These are phyloP conservation scores for Xanthostigma xanthostigma DNA, from an alignment of 2,888 invertebrate genomes.

Conservation along the genomic window DNA sequence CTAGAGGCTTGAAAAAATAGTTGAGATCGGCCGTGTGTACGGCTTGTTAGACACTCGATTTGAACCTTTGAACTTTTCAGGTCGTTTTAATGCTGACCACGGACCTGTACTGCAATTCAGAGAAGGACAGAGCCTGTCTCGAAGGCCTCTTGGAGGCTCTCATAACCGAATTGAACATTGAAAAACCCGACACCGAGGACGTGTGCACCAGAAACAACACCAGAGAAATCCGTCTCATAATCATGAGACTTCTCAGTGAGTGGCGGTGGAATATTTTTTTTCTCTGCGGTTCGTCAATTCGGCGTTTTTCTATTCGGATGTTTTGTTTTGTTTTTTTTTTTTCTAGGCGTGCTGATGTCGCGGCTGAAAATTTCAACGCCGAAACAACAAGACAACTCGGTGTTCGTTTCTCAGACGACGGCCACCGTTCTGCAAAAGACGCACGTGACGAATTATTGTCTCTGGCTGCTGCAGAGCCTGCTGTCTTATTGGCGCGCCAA, in stretches of 20 bases:
- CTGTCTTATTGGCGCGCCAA: constrained; percentile 62
- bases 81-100: constrained; percentile 78
- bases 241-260: constrained; percentile 75
- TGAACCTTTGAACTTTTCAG: constrained; percentile 24
- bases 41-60: too few relatives aligned
- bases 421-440: constrained; percentile 53
- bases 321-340: constrained; percentile 2
- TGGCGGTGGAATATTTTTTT: constrained; percentile 14
- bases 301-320: neutral
- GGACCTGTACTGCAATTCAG: constrained; percentile 75
- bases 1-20: neutral
- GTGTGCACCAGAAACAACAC: constrained; percentile 51
- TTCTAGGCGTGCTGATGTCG: constrained; percentile 57
- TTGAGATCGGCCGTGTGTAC: too few relatives aligned
- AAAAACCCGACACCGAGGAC: constrained; percentile 35
- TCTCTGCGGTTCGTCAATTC: neutral
- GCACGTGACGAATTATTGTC: constrained; percentile 57
- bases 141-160: constrained; percentile 60
- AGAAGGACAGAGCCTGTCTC: constrained; percentile 61
- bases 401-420: constrained; percentile 51
- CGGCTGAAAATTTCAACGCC: constrained; percentile 42
- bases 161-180: constrained; percentile 56
- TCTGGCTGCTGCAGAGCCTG: constrained; percentile 52
- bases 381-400: constrained; percentile 34
- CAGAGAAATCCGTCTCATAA: constrained; percentile 74